These are phyloP conservation scores for Dascillus cervinus DNA, from an alignment of 2,888 invertebrate species.

Conservation along the genomic window DNA sequence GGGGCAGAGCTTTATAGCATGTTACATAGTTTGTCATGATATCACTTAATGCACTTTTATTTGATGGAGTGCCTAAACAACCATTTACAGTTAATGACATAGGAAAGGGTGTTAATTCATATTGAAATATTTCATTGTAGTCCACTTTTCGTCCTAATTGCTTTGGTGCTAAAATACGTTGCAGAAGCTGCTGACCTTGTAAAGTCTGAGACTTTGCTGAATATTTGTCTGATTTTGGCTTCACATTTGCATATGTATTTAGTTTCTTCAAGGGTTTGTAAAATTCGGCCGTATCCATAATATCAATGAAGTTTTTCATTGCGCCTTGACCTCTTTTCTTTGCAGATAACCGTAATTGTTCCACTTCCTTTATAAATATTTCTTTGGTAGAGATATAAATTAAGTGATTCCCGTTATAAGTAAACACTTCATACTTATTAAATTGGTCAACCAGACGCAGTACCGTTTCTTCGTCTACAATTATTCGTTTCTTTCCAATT, in stretches of 20 bases:
- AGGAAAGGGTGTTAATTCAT: no score
- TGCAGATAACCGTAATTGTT: neutral
- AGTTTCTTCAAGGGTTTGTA: conserved; percentile 3
- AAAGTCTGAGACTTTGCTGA: neutral
- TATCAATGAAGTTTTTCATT: neutral
- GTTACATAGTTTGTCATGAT: neutral
- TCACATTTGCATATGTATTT: no score
- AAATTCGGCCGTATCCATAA: conserved; percentile 1
- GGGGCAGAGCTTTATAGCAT: neutral
- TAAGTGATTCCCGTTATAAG: conserved; percentile 1
- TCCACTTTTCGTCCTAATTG: conserved; percentile 5
- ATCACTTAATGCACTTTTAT: no score
- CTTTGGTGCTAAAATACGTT: conserved; percentile 4
- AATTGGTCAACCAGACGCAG: conserved; percentile 6
- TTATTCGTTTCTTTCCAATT: conserved; percentile 6
- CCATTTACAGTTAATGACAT: no score
- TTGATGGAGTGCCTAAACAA: no score
- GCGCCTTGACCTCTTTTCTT: conserved; percentile 1
- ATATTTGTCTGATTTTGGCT: no score
- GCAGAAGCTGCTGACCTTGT: conserved; percentile 4
- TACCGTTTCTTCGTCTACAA: conserved; percentile 7
- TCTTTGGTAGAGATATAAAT: conserved; percentile 9
- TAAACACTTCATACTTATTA: conserved; percentile 7
- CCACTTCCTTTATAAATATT: conserved; percentile 1
- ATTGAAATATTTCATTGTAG: no score